Conservation (phyloP, 2,113 vertebrate genomes). For the Micronisus gabar region DNA sequence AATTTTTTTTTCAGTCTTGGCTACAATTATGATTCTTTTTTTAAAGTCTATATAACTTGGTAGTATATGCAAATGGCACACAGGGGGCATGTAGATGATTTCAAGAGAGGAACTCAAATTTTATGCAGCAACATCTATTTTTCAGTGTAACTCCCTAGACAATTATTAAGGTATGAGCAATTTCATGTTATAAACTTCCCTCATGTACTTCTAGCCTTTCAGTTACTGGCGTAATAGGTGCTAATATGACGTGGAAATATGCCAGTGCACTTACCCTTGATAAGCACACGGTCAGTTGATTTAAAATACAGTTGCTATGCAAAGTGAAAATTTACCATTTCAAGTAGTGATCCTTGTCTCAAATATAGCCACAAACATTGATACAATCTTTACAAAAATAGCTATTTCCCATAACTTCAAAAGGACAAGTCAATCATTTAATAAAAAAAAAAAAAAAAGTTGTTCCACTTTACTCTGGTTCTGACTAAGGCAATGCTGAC, state of each 20-base stretch:
- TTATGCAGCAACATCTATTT: background rate
- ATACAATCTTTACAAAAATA: background rate
- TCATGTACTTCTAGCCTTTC: background rate
- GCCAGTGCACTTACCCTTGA: background rate
- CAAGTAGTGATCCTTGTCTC: background rate
- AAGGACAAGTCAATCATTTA: background rate
- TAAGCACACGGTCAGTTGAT: background rate
- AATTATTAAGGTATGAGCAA: background rate
- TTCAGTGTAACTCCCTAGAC: background rate
- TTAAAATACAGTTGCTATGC: background rate
- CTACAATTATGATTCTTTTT: background rate
- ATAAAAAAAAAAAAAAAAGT: background rate
- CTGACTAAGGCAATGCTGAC: background rate
- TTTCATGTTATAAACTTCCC: background rate
- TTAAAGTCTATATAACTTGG: background rate
- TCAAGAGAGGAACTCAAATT: background rate
- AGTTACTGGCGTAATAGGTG: background rate
- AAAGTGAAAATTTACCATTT: background rate
- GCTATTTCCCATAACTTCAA: background rate
- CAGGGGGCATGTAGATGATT: accelerated
- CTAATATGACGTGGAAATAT: background rate
- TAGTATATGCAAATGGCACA: background rate
- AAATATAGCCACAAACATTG: background rate
- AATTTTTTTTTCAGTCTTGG: background rate
- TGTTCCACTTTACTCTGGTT: background rate